Conservation (phyloP, 2,797 vertebrate genomes). For the Gymnoscopelus microlampas region DNA sequence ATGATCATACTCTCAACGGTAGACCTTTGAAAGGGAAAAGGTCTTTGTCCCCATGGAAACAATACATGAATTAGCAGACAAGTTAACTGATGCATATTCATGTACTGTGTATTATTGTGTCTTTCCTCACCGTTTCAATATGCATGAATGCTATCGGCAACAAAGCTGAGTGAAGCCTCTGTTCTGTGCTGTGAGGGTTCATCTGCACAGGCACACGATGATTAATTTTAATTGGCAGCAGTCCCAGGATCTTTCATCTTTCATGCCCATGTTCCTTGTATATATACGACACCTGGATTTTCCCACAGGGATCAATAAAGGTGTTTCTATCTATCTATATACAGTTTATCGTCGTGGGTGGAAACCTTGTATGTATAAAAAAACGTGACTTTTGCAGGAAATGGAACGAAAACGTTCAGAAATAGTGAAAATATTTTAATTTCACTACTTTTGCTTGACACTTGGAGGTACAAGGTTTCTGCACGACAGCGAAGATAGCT, state of each 20-base stretch:
- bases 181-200: conserved; percentile 7
- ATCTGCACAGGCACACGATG: conserved; percentile 25
- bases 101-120: conserved; percentile 49
- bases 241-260: conserved; percentile 28
- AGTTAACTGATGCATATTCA: conserved; percentile 4
- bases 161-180: conserved; percentile 6
- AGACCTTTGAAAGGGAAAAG: background rate
- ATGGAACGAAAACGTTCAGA: no score
- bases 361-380: no score
- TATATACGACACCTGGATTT: background rate
- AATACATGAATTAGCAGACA: conserved; percentile 21
- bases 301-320: no score
- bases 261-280: conserved; percentile 14
- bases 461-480: no score
- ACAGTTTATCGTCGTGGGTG: no score
- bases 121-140: conserved; percentile 51
- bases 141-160: conserved; percentile 36
- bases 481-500: no score
- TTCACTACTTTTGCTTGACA: no score
- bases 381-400: no score
- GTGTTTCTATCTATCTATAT: no score
- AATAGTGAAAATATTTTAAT: no score
- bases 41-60: conserved; percentile 5
- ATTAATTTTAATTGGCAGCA: conserved; percentile 30
- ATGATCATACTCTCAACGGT: conserved; percentile 9